Evolutionary conservation across 2,797 vertebrate species (phyloP).

Genomic region (Sebastes nivosus): DNA sequence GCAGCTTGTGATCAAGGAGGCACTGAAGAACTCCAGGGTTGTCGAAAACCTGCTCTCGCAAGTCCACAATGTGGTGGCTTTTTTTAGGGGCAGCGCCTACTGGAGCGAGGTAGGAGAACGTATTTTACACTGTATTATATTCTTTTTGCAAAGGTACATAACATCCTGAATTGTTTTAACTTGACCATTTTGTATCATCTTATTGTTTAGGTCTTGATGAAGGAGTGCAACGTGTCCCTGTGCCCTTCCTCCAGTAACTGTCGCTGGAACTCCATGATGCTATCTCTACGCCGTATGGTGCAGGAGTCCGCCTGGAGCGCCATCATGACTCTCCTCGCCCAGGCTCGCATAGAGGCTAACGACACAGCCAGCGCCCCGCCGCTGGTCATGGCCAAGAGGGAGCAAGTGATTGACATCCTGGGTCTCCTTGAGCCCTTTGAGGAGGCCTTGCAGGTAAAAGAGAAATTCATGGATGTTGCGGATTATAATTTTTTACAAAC

Average conservation of each 20-base stretch:
- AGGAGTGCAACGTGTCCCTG: conserved; percentile 74
- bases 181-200: not conserved
- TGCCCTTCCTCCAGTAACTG: conserved; percentile 66
- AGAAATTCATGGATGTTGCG: not conserved
- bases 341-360: conserved; percentile 77
- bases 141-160: not conserved
- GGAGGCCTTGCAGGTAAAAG: conserved; percentile 76
- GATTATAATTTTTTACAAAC: not conserved
- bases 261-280: conserved; percentile 81
- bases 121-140: not conserved
- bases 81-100: conserved; percentile 79
- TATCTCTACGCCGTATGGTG: conserved; percentile 72
- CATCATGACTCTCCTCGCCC: conserved; percentile 74
- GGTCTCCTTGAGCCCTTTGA: conserved; percentile 81
- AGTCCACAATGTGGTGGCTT: conserved; percentile 80
- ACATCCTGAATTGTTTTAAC: not conserved
- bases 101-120: conserved; percentile 78
- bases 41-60: conserved; percentile 81
- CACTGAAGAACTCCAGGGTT: conserved; percentile 80
- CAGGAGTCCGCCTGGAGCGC: conserved; percentile 73
- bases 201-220: conserved; percentile 68
- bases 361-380: conserved; percentile 72
- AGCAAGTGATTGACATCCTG: conserved; percentile 81
- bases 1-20: conserved; percentile 80
- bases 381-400: conserved; percentile 75